Base-by-base conservation (phyloP, 1,140 invertebrate species). In the Vanessa atalanta region DNA sequence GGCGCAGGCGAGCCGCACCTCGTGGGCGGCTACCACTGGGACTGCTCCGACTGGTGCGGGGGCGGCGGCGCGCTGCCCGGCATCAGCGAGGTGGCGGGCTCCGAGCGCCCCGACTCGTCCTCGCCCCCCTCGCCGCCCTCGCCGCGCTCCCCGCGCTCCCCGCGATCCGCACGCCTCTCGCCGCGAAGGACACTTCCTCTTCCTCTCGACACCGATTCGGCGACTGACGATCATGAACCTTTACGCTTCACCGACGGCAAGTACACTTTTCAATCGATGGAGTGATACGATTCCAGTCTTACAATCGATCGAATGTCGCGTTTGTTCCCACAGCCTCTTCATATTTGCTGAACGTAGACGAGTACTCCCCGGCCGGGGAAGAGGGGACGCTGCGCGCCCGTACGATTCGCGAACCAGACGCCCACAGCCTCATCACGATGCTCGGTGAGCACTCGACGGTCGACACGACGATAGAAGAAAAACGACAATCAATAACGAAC, bases 31-130 rank as follows among this genome's bases (percentile, higher is more conserved):
- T 99, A 99, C 93, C 97, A 98, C 94, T 99, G 98, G 98, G 98
- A 99, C 93, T 98, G 97, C 89, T 98, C 97, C 78, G 98, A 99
- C 94, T 98, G 97, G 97, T 97, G 77, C 95, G 97, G 92, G 95
- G 90, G 92, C 95, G 90, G 84, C 73, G 84, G 96, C 88, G 96
- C 97, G 73, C 93, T 98, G 80, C 97, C 97, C 65, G 98, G 98
- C 90, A 98, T 98, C 89, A 97, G 97, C 70, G 89, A 89, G 84
- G 96, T 98, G 78, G 97, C 97, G 74, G 97, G 97, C 82, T 97
- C 96, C 83, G 97, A 98, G 94, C 96, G 98, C 69, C 96, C 96
- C 47, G 97, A 98, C 92, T 98, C 97, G 31, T 97, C 97, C 31
- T 83, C 78, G 47, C 75, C 83, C 66, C 77, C 85, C 51, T 79